A percentile compares a stretch with the other conserved stretches of the same genome.
Evolutionary conservation across 2,888 invertebrate species (phyloP).

Genomic region (Drosophila meridiana): DNA sequence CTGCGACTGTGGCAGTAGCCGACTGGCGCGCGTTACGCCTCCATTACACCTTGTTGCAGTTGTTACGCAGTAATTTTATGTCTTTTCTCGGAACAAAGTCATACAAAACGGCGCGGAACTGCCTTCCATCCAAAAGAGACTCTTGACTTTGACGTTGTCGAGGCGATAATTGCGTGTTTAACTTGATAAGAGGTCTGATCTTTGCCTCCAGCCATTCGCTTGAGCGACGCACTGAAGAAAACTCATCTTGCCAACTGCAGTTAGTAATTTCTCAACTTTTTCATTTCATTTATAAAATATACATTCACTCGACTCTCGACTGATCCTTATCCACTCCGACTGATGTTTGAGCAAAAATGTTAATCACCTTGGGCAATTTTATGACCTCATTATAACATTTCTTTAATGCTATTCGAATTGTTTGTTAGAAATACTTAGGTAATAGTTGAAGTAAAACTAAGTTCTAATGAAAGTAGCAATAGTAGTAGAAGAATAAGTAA

Average conservation of each 20-base stretch:
- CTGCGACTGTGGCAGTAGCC: conserved; percentile 18
- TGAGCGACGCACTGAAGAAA: conserved; percentile 22
- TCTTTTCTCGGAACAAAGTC: conserved; percentile 82
- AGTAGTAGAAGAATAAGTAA: neutral
- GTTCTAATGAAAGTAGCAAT: neutral
- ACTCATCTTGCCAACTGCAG: conserved; percentile 23
- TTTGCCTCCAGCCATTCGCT: conserved; percentile 18
- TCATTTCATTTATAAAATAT: neutral
- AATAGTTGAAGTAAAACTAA: neutral
- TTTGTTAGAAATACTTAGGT: neutral
- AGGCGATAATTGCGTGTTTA: conserved; percentile 75
- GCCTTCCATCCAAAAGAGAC: conserved; percentile 47
- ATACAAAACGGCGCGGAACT: conserved; percentile 81
- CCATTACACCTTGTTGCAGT: conserved; percentile 83
- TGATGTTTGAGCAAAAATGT: conserved; percentile 1
- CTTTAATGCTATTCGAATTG: conserved; percentile 1
- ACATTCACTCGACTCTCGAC: neutral
- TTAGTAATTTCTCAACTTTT: conserved; percentile 10
- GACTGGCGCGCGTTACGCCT: conserved; percentile 70
- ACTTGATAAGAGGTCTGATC: conserved; percentile 60
- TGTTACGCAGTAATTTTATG: conserved; percentile 83
- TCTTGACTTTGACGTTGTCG: conserved; percentile 50
- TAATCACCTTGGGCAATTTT: conserved; percentile 5
- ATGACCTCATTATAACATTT: conserved; percentile 16
- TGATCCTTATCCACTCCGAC: neutral